Evolutionary conservation across 2,888 invertebrate species (phyloP).

Genomic region (Xestobium rufovillosum): DNA sequence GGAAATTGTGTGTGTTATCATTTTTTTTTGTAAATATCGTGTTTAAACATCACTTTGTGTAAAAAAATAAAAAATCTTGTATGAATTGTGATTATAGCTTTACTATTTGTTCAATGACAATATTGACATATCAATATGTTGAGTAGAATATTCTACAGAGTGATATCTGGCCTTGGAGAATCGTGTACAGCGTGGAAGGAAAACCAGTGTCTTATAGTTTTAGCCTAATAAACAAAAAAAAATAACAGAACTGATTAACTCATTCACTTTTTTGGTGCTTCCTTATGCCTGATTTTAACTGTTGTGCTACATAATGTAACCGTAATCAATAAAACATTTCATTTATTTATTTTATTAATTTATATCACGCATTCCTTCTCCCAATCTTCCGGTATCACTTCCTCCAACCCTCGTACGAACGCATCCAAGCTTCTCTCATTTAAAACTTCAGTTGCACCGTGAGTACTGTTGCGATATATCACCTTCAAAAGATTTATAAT

Average conservation of each 20-base stretch:
- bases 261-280: constrained; percentile 38
- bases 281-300: constrained; percentile 38
- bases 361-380: too few species aligned
- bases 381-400: constrained; percentile 58
- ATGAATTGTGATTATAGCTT: constrained; percentile 35
- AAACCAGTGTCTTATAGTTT: constrained; percentile 33
- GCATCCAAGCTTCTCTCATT: too few species aligned
- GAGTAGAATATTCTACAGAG: constrained; percentile 36
- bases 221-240: constrained; percentile 15
- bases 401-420: constrained; percentile 48
- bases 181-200: constrained; percentile 32
- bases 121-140: constrained; percentile 41
- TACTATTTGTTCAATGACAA: constrained; percentile 38
- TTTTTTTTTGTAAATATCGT: constrained; percentile 11
- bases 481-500: too few species aligned
- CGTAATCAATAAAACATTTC: constrained; percentile 25
- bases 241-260: constrained; percentile 14
- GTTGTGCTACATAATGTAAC: constrained; percentile 37
- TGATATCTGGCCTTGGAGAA: constrained; percentile 41
- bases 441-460: too few species aligned
- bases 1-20: too few species aligned
- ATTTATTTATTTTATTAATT: constrained; percentile 14
- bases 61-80: constrained; percentile 19
- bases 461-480: too few species aligned
- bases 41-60: constrained; percentile 15